Base-by-base conservation (phyloP, 2,888 invertebrate species). In the Baccha elongata region DNA sequence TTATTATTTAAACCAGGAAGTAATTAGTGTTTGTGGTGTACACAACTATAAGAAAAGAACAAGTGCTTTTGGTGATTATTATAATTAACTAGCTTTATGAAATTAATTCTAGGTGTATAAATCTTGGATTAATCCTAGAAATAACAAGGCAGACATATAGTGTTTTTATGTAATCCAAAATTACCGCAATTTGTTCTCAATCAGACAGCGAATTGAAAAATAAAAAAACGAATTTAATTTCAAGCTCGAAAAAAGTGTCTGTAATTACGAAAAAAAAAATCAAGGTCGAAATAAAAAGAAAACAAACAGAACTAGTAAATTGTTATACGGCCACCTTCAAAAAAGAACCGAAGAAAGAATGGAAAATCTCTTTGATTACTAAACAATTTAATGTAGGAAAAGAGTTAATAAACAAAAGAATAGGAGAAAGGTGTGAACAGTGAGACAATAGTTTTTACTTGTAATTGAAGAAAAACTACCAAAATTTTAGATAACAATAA, bases 1-100 rank as follows among this genome's bases (percentile, higher is more conserved):
- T 23, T 15, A 80, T 75, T 81, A 64, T 69, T 7, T 69, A 81
- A 71, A n/a, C 75, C 52, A 81, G 80, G 80, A 81, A 81, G 75
- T 75, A 81, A 81, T 81, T 81, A 81, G 62, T 46, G 44, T 29
- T 52, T 65, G 80, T 42, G 75, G 75, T 74, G 52, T 65, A 42
- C 60, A 48, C 23, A 44, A 40, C 21, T 13, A 46, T 5, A 32
- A 2, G 3, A 35, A 19, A 32, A 62, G 50, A 72, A 72, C 32
- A 60, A 35, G 67, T 32, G 58, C 44, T 65, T 55, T 21, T 15
- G 35, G 10, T 19, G 19, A 19, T 35, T 35, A 35, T n/a, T 0
- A 10, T 44, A 15, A 19, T 46, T 21, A n/a, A n/a, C n/a, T 21
- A 5, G 23, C 23, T 23, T 23, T 32, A 7, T 32, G 8, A 32